Conservation (phyloP, 35 echinoderm and acorn worm genomes). For the Apostichopus californicus region DNA sequence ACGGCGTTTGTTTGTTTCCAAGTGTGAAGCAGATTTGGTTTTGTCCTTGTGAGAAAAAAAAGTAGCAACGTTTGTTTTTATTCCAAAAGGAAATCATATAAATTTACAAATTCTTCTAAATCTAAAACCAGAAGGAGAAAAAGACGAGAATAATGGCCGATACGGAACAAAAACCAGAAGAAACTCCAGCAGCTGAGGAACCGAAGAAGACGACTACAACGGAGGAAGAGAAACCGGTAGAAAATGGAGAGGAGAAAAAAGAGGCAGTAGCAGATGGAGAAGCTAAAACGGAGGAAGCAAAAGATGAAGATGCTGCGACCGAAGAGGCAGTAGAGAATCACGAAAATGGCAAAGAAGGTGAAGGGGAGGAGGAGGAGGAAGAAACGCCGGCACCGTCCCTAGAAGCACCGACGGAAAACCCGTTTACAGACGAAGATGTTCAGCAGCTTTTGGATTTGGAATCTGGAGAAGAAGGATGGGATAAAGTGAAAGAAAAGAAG, state of each 20-base stretch:
- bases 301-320: constrained; percentile 34
- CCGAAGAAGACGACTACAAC: constrained; percentile 18
- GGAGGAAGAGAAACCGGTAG: constrained; percentile 59
- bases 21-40: background rate
- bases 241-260: constrained; percentile 58
- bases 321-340: constrained; percentile 48
- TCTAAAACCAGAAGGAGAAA: background rate
- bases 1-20: background rate
- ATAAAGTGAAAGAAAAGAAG: constrained; percentile 85
- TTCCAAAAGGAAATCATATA: background rate
- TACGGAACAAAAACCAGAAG: constrained; percentile 78
- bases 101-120: background rate
- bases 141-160: constrained; percentile 74
- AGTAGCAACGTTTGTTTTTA: constrained; percentile 13
- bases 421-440: constrained; percentile 85
- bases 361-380: constrained; percentile 39
- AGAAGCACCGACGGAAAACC: constrained; percentile 84
- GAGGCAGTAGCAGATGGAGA: constrained; percentile 65
- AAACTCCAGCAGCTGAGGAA: constrained; percentile 60
- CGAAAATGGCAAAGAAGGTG: constrained; percentile 58
- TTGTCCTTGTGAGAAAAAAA: background rate
- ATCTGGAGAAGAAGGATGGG: constrained; percentile 82
- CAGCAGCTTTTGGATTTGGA: constrained; percentile 77
- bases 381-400: constrained; percentile 50
- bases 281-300: constrained; percentile 39